A percentile compares a stretch with the other conserved stretches of the same genome.
phyloP scores from a whole-genome alignment of 2,888 invertebrate species.

The Alentia gelatinosa region DNA sequence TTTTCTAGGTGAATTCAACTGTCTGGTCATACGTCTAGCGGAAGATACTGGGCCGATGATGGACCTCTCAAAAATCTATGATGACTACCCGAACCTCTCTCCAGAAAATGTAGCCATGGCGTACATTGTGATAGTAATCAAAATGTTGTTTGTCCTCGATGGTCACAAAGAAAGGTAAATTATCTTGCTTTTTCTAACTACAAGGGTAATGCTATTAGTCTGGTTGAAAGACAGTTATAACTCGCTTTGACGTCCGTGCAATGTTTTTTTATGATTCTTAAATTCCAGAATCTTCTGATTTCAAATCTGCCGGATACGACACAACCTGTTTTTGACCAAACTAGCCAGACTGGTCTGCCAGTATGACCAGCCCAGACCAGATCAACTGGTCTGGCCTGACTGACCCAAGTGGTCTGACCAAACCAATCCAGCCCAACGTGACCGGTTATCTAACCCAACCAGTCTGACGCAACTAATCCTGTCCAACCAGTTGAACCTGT shows the following conservation, averaged over 20 bases:
- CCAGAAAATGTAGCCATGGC: conserved; percentile 65
- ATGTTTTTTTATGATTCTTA: background rate
- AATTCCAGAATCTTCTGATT: background rate
- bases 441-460: too few relatives aligned
- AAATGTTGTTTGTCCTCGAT: conserved; percentile 70
- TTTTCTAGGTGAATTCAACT: background rate
- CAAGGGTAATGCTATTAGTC: background rate
- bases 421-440: too few relatives aligned
- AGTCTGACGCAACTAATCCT: too few relatives aligned
- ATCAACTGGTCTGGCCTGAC: too few relatives aligned
- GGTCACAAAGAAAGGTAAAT: conserved; percentile 69
- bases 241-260: background rate
- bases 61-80: background rate
- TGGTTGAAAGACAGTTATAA: background rate
- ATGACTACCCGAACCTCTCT: background rate
- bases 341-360: background rate
- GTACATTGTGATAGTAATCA: conserved; percentile 69
- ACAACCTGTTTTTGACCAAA: background rate
- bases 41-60: background rate
- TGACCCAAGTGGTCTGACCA: too few relatives aligned
- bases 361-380: background rate
- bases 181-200: background rate
- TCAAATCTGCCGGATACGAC: background rate
- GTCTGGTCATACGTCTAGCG: background rate
- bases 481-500: too few relatives aligned